Conservation (phyloP, 2,797 vertebrate genomes). For the Zalophus californianus region DNA sequence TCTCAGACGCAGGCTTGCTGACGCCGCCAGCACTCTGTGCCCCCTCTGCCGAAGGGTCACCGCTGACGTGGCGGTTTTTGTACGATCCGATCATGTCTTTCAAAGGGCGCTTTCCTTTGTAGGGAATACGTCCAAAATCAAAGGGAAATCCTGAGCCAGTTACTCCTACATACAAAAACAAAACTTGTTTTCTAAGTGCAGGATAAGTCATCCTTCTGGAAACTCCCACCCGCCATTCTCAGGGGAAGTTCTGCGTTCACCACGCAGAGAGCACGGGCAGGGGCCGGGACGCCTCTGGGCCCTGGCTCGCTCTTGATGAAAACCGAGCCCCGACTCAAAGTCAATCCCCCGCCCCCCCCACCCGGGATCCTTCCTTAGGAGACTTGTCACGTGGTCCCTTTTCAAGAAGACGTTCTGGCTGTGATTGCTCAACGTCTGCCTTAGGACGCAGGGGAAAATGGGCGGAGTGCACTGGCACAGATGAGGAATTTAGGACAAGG, state of each 20-base stretch:
- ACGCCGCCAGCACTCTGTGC: slow-evolving; percentile 82
- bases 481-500: background rate
- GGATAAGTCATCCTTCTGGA: background rate
- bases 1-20: slow-evolving; percentile 86
- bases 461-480: background rate
- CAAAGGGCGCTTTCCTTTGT: slow-evolving; percentile 90
- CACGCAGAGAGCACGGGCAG: background rate
- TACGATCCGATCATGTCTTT: slow-evolving; percentile 90
- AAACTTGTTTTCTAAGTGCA: slow-evolving; percentile 44
- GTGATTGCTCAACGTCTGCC: background rate
- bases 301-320: fast-evolving
- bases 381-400: fast-evolving
- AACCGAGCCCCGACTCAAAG: background rate
- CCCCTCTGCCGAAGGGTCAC: slow-evolving; percentile 88
- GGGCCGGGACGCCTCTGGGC: background rate
- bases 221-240: background rate
- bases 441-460: background rate
- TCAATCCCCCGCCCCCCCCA: fast-evolving
- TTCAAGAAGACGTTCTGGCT: background rate
- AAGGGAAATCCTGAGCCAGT: slow-evolving; percentile 93
- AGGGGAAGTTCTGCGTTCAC: fast-evolving
- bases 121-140: slow-evolving; percentile 92
- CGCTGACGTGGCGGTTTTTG: slow-evolving; percentile 87
- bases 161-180: slow-evolving; percentile 81
- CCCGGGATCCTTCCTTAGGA: background rate